These are phyloP conservation scores for Hydrophis major DNA, from an alignment of 2,797 vertebrate genomes.

Conservation along the genomic window DNA sequence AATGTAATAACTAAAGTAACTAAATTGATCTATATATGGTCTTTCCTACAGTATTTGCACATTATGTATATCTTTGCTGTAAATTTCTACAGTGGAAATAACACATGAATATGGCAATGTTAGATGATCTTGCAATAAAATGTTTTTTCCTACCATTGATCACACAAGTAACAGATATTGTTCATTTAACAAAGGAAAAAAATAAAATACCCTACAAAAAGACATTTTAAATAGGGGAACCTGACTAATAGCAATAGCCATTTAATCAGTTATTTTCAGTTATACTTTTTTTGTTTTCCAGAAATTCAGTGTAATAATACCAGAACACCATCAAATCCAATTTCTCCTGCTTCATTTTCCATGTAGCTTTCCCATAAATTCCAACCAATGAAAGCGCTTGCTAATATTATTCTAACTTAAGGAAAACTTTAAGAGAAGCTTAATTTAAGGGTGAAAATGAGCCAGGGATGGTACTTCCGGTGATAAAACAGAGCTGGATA, in stretches of 20 bases:
- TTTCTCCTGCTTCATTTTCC: background rate
- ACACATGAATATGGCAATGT: background rate
- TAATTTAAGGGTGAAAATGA: background rate
- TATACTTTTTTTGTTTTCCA: background rate
- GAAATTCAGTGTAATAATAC: background rate
- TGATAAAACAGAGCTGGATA: accelerated
- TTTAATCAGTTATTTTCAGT: background rate
- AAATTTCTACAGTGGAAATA: background rate
- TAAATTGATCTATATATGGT: background rate
- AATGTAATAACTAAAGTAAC: background rate
- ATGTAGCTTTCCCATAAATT: background rate
- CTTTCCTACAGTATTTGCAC: background rate
- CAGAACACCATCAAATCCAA: background rate
- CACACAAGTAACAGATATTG: background rate
- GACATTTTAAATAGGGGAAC: background rate
- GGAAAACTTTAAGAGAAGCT: background rate
- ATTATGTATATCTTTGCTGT: background rate
- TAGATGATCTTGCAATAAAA: background rate
- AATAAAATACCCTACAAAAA: background rate
- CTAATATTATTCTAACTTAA: background rate
- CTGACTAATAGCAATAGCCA: background rate
- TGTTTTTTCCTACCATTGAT: background rate
- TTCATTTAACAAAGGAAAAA: background rate
- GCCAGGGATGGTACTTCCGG: accelerated
- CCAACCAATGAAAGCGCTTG: background rate